Conservation (phyloP, 2,797 vertebrate genomes). For the Valencia hispanica region DNA sequence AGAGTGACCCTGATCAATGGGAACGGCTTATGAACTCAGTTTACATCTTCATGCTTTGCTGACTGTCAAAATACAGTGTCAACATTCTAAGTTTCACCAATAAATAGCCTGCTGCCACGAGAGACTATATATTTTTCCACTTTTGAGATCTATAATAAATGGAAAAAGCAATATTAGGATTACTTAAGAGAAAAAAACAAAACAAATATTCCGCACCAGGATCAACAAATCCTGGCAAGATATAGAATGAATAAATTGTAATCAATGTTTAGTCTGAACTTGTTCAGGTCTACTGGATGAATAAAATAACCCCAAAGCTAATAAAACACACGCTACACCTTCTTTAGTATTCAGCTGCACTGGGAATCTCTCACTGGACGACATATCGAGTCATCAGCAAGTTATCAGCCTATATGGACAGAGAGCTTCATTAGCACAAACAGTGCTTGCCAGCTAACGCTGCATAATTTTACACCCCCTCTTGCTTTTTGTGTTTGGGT, state of each 20-base stretch:
- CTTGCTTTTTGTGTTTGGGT: slow-evolving; percentile 40
- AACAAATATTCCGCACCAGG: not conserved
- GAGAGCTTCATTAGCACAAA: slow-evolving; percentile 77
- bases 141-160: not conserved
- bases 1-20: not conserved
- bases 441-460: slow-evolving; percentile 69
- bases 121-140: not conserved
- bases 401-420: slow-evolving; percentile 75
- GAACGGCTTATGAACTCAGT: not conserved
- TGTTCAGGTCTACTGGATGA: not conserved
- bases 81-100: not conserved
- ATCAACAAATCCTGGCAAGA: not conserved
- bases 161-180: not conserved
- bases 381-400: slow-evolving; percentile 75
- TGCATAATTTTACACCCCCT: slow-evolving; percentile 77
- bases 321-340: slow-evolving; percentile 54
- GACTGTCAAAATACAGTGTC: not conserved
- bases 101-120: not conserved
- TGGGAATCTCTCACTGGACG: slow-evolving; percentile 62
- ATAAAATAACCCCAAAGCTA: slow-evolving; percentile 17
- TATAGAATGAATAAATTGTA: not conserved
- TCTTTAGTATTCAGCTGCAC: slow-evolving; percentile 62
- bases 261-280: slow-evolving; percentile 12
- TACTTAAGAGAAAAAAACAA: not conserved
- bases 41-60: not conserved